Base-by-base conservation (phyloP, 2,797 vertebrate genomes). In the Sebastiscus tertius region DNA sequence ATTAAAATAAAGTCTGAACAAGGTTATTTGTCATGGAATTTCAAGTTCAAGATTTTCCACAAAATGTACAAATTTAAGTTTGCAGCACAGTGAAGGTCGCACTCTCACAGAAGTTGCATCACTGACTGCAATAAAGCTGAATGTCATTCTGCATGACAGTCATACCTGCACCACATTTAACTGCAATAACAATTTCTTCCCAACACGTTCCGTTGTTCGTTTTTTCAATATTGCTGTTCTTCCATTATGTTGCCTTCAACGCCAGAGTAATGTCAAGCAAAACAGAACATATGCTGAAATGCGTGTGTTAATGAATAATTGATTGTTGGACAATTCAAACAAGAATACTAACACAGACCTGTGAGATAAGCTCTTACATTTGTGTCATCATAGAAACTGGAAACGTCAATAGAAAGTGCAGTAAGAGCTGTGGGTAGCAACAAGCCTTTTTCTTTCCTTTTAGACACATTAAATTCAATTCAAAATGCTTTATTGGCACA, bases 241-340 rank as follows among this genome's bases (percentile, higher is more conserved):
- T 46, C 4, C 9, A 10, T 46, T 31, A 26, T 29, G 3, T 59
- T 68, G 62, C 34, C 56, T 22, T 64, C 31, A 65, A 39, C 14
- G 7, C 29, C 49, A 52, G 4, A 52, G 49, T 52, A 27, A 65
- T 24, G 54, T 60, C n/a, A 55, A 0, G 49, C 20, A 65, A 20
- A 52, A n/a, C 9, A 49, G 16, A 59, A 14, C 68, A 58, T 13
- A 60, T 65, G 14, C 18, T 24, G 26, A 56, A 66, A 16, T 68
- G 10, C 36, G 14, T 26, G 6, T 59, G n/a, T 65, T 60, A 56
- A 69, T 67, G 27, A 56, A 52, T 80, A 42, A 73, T 75, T 36
- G 6, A 74, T 63, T 46, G 20, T 42, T 60, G 20, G 27, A 61
- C 10, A 49, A 46, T 26, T 58, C 36, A 60, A 16, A 74, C 14